Evolutionary conservation across 2,888 invertebrate genomes (phyloP).

Genomic region (Chrysolina oricalcia): DNA sequence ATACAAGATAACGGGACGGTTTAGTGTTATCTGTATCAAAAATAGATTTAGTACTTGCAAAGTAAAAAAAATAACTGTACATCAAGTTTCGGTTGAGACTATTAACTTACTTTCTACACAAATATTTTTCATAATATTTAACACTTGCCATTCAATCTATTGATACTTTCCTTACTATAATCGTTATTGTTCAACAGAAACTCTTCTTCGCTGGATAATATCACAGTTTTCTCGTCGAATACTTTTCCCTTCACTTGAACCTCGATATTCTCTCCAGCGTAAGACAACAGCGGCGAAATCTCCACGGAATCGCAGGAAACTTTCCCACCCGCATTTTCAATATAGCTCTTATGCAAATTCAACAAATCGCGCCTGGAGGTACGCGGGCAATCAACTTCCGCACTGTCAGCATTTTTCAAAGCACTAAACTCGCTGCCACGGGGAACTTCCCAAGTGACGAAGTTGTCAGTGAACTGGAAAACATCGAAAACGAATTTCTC

Average conservation of each 20-base stretch:
- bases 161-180: conserved; percentile 33
- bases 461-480: conserved; percentile 92
- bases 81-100: too few relatives aligned
- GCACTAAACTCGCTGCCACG: conserved; percentile 97
- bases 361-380: conserved; percentile 88
- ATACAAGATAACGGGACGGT: too few relatives aligned
- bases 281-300: conserved; percentile 92
- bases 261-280: conserved; percentile 90
- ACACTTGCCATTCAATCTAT: background rate
- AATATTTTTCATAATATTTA: background rate
- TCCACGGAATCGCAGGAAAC: conserved; percentile 84
- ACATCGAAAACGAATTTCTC: conserved; percentile 99
- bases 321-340: conserved; percentile 87
- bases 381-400: conserved; percentile 92
- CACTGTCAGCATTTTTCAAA: conserved; percentile 93
- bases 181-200: conserved; percentile 46
- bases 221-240: conserved; percentile 56
- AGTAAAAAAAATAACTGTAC: too few relatives aligned
- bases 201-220: conserved; percentile 58
- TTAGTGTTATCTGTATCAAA: too few relatives aligned
- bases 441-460: conserved; percentile 94
- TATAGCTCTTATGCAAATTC: conserved; percentile 84
- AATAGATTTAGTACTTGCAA: too few relatives aligned
- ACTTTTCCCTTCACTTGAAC: conserved; percentile 58
- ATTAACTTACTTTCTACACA: background rate